Base-by-base conservation (phyloP, 2,113 vertebrate species). In the Petaurus breviceps region DNA sequence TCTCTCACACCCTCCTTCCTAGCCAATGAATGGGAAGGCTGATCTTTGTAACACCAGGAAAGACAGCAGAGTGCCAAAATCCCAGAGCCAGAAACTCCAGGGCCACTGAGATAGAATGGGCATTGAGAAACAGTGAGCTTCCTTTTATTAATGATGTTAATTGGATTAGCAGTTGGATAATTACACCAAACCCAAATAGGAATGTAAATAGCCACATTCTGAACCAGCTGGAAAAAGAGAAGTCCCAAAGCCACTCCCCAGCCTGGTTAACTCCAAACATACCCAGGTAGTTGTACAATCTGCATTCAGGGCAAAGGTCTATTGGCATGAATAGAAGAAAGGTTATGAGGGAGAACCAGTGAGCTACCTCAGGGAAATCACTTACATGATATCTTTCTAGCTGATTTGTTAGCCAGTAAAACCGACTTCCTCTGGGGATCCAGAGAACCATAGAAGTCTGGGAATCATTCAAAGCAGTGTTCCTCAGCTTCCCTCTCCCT, bases 11-110 rank as follows among this genome's bases (percentile, higher is more conserved):
- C 91, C 89, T 55, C 12, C 0, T 4, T 77, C 93, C 52, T 89
- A 51, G 43, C 92, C 68, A 53, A 0, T 77, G 28, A 61, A 11
- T 54, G 84, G 43, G 53, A 93, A 96, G 90, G 28, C 51, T 89
- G 37, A 84, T 55, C 52, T 89, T 53, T 25, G 95, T 55, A 0
- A 0, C 26, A 11, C 52, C 97, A 26, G 92, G 93, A 95, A 96
- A 92, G 61, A 92, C 91, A 84, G 68, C 11, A 2, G 55, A 43
- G 68, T 84, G 68, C 68, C 68, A 84, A 43, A 84, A 43, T 16
- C 19, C 68, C 37, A 43, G 7, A 90, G 93, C 92, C 51, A 95
- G 97, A 94, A 90, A 51, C 77, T 97, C 95, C 96, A 97, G 92
- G 94, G 94, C 49, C 91, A 93, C 11, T 95, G 95, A 68, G 97